Conservation (phyloP, 2,888 invertebrate species). For the Diadegma fenestrale region DNA sequence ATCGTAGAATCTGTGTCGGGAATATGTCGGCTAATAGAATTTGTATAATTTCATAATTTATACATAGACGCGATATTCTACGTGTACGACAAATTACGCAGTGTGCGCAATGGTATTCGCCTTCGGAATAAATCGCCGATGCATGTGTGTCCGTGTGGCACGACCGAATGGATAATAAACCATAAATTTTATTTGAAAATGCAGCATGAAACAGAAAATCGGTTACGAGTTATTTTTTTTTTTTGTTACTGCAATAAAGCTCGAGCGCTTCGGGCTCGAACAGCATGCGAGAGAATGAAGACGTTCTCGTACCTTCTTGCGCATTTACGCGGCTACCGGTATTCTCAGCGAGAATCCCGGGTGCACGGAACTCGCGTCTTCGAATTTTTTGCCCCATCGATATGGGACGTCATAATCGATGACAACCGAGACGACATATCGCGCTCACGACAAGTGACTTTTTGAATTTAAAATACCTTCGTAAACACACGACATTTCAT, state of each 20-base stretch:
- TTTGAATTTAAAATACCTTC: slow-evolving; percentile 5
- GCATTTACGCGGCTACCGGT: slow-evolving; percentile 45
- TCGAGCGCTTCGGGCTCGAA: slow-evolving; percentile 19
- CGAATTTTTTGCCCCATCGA: slow-evolving; percentile 54
- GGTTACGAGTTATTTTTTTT: slow-evolving; percentile 43
- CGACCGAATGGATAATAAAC: slow-evolving; percentile 34
- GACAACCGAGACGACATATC: slow-evolving; percentile 23
- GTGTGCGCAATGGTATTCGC: background rate
- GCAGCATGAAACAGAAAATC: slow-evolving; percentile 24
- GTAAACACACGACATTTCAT: background rate
- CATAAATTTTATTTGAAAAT: slow-evolving; percentile 19
- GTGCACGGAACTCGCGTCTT: slow-evolving; percentile 37
- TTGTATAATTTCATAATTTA: slow-evolving; percentile 17
- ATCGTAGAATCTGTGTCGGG: slow-evolving; percentile 48
- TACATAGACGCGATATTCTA: slow-evolving; percentile 2
- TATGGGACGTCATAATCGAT: slow-evolving; percentile 44
- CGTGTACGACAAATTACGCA: background rate
- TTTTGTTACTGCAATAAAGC: background rate
- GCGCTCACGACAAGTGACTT: slow-evolving; percentile 8
- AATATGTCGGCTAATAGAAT: slow-evolving; percentile 55
- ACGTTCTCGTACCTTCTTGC: slow-evolving; percentile 57
- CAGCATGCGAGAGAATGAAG: slow-evolving; percentile 52
- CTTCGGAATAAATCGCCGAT: background rate
- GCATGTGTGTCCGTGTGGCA: background rate
- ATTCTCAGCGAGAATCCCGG: slow-evolving; percentile 40